phyloP scores from a whole-genome alignment of 2,113 vertebrate genomes.

The Otocyon megalotis region DNA sequence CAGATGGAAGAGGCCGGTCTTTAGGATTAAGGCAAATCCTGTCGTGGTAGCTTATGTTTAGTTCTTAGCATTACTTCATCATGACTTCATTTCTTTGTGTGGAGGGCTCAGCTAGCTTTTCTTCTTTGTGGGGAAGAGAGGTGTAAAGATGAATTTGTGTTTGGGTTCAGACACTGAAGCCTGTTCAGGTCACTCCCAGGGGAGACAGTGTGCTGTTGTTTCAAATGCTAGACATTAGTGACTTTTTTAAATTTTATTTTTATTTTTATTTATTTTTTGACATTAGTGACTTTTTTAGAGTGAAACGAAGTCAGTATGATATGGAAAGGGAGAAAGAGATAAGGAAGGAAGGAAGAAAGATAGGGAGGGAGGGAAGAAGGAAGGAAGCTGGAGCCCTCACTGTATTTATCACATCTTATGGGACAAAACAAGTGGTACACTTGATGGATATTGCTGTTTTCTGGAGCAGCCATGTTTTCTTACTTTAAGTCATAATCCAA shows the following conservation, averaged over 20 bases:
- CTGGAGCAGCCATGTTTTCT: neutral
- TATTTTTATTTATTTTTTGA: too few species aligned
- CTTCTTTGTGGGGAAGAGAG: neutral
- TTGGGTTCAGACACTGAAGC: neutral
- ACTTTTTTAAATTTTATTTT: too few species aligned
- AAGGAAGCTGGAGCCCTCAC: neutral
- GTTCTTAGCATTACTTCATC: neutral
- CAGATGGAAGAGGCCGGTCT: too few species aligned
- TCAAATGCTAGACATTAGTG: slow-evolving; percentile 29
- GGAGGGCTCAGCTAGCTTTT: neutral
- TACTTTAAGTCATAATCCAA: neutral
- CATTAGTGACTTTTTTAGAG: neutral
- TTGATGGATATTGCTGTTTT: neutral
- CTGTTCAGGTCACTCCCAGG: neutral
- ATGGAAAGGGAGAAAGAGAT: neutral
- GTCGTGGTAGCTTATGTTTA: neutral
- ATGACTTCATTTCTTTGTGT: neutral
- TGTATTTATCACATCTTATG: neutral
- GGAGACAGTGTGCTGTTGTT: neutral
- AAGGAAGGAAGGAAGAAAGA: neutral
- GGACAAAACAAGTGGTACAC: neutral
- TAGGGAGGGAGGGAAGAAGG: neutral
- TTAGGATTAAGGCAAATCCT: neutral
- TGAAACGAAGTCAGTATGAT: neutral
- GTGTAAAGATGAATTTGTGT: neutral